Evolutionary conservation across 2,797 vertebrate species (phyloP).

Genomic region (Threskiornis aethiopicus): DNA sequence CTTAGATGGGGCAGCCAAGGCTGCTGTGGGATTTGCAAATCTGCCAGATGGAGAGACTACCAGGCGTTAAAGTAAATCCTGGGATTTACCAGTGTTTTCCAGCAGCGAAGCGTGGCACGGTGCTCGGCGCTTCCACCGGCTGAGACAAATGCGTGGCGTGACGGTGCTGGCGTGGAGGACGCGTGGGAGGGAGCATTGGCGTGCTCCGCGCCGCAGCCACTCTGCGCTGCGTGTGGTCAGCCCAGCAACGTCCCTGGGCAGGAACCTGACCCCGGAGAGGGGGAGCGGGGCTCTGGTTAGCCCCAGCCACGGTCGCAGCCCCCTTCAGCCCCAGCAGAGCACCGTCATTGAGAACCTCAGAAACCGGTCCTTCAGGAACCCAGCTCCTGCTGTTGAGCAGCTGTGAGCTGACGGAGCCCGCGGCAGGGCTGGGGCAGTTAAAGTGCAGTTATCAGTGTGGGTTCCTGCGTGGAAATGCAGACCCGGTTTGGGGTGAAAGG

Average conservation of each 20-base stretch:
- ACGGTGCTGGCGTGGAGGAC: background rate
- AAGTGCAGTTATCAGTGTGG: background rate
- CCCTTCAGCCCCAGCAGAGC: background rate
- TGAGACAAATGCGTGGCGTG: background rate
- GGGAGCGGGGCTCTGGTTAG: background rate
- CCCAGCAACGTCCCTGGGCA: no score
- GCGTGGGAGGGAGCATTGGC: background rate
- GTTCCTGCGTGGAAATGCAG: background rate
- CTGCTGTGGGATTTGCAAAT: background rate
- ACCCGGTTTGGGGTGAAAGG: background rate
- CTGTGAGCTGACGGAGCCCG: background rate
- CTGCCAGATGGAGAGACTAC: background rate
- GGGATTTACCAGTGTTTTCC: background rate
- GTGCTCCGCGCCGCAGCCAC: background rate
- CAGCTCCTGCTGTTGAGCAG: background rate
- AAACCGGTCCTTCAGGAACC: no score
- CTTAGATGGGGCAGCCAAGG: background rate
- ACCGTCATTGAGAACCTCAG: background rate
- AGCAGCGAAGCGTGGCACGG: accelerated
- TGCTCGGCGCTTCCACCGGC: accelerated
- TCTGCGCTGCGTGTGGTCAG: background rate
- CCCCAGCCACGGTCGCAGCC: background rate
- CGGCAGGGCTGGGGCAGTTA: no score
- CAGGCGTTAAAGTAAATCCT: background rate
- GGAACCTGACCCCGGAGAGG: background rate